Evolutionary conservation across 2,113 vertebrate species (phyloP), one percentile per base, ranked within the genome.

Genomic region (Amblyopsis rosae): DNA sequence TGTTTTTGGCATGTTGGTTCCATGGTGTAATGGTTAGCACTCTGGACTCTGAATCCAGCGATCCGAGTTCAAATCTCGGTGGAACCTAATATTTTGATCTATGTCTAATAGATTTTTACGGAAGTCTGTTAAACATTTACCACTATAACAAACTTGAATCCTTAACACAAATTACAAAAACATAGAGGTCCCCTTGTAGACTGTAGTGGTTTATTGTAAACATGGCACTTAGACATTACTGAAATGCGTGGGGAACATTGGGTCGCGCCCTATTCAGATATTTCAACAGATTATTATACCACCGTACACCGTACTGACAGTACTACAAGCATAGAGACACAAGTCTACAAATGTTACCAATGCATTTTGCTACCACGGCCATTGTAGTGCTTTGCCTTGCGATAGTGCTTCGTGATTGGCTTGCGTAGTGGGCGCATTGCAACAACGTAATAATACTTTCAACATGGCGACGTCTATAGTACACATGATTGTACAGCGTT

Each of bases 11-110:
- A 7, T 41, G 5, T 41, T 1, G 90, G 92, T 93, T 92, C 91
- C 76, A 93, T 93, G 92, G 92, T 93, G 92, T 93, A 93, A 93
- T 93, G 92, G 92, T 93, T 93, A 93, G 92, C 92, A 93, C 92
- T 93, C 91, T 93, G 91, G 91, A 93, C 92, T 93, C 92, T 93
- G 92, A 93, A 93, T 93, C 91, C 91, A 92, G 91, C 88, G 90
- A 92, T 91, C 91, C 90, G 89, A 92, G 90, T 92, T 92, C 91
- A 92, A 92, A 92, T 92, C 89, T 92, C 90, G 89, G 91, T 92
- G 70, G 91, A 89, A 92, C 91, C 91, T 91, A 0, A 0, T 73
- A 69, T 62, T n/a, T 1, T 9, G 0, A 32, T 26, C 15, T 32
- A 26, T 12, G 0, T 32, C 55, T 13, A 13, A 4, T 41, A 2